Evolutionary conservation across 2,797 vertebrate genomes (phyloP), one percentile per base, ranked within the genome.

Genomic region (Trichosurus vulpecula): DNA sequence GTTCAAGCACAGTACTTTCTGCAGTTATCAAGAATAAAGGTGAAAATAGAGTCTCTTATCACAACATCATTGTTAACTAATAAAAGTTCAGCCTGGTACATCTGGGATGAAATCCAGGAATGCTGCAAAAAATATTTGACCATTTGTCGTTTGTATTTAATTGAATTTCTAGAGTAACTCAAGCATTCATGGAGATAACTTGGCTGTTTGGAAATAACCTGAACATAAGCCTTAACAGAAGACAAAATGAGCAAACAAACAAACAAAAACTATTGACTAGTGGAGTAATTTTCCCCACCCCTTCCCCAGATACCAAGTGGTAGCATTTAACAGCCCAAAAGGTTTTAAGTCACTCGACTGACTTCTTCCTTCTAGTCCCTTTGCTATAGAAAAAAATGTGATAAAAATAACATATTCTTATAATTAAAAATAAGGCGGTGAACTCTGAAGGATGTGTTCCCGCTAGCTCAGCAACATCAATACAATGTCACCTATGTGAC

Each of bases 401-500:
- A 55, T 29, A 94, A 87, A 97, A 96, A 96, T 95, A 95, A 96
- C 96, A 92, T 92, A 97, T 96, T 90, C 55, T 93, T 96, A 96
- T 97, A 98, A 97, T 96, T 97, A 97, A 95, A 90, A 96, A 94
- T 95, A 94, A 92, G 6, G 3, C 56, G 52, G 95, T 95, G 97
- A 93, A 81, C 30, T 93, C 87, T 93, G 35, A 94, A 31, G 35
- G 87, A 96, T 97, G 54, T 94, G 94, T 97, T 98, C n/a, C 92
- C 95, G n/a, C 91, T 96, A 90, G 93, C 51, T 96, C 87, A 96
- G 95, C 81, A 93, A 91, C 91, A 96, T 97, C 96, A 96, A n/a
- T 93, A 91, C n/a, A 66, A 93, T 2, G 2, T 95, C 97, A 97
- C 54, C 2, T 57, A 27, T 47, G 93, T 98, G 96, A 97, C 97